Percentiles rank a stretch among this genome's conserved stretches.
Evolutionary conservation across 2,888 invertebrate species (phyloP).

Genomic region (Ypsolopha scabrella): DNA sequence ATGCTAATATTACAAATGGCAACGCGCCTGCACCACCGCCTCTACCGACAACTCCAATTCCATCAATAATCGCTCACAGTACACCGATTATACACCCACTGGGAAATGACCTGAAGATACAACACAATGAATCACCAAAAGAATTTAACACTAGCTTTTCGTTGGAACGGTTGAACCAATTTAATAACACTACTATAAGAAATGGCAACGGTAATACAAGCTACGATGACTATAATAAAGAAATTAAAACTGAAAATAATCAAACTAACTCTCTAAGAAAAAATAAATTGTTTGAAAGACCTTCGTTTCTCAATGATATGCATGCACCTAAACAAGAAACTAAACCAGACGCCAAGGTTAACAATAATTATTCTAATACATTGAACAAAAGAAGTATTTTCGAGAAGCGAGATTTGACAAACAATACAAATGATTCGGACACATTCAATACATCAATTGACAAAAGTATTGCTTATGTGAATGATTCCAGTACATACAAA

Average conservation of each 20-base stretch:
- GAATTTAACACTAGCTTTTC: slow-evolving; percentile 20
- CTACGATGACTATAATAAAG: slow-evolving; percentile 37
- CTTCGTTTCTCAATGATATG: slow-evolving; percentile 35
- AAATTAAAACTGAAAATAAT: slow-evolving; percentile 31
- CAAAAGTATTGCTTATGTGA: slow-evolving; percentile 6
- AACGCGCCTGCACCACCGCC: slow-evolving; percentile 16
- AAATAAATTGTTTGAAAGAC: slow-evolving; percentile 33
- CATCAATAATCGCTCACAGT: slow-evolving; percentile 26
- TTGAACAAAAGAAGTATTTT: slow-evolving; percentile 50
- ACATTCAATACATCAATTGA: background rate
- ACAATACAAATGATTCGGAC: background rate
- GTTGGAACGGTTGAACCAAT: slow-evolving; percentile 14
- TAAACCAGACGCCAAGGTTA: slow-evolving; percentile 32
- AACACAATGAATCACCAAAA: slow-evolving; percentile 17
- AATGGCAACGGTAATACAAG: slow-evolving; percentile 38
- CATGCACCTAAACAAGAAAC: slow-evolving; percentile 25
- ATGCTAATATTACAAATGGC: slow-evolving; percentile 8
- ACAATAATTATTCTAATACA: slow-evolving; percentile 43
- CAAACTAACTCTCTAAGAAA: slow-evolving; percentile 35
- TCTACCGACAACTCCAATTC: slow-evolving; percentile 11
- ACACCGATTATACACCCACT: slow-evolving; percentile 24
- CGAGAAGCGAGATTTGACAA: slow-evolving; percentile 30
- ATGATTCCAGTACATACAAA: slow-evolving; percentile 17
- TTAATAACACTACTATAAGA: slow-evolving; percentile 25
- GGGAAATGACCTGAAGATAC: background rate